Evolutionary conservation across 2,113 vertebrate genomes (phyloP).

Genomic region (Pelodiscus sinensis): DNA sequence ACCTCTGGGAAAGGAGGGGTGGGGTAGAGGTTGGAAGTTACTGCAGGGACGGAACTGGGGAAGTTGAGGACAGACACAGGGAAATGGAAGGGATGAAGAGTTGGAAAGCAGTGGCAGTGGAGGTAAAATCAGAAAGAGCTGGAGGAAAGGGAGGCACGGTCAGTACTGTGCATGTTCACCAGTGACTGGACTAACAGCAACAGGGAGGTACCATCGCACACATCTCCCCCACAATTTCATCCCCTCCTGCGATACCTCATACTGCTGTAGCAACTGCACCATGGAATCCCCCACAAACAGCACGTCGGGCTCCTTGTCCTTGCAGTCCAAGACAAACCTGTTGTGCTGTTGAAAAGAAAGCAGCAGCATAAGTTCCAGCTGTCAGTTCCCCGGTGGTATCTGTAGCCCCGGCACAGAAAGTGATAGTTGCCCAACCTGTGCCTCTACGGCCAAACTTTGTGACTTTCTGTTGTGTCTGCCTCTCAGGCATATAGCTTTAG

Average conservation of each 20-base stretch:
- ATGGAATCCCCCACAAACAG: slow-evolving; percentile 97
- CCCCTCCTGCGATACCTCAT: slow-evolving; percentile 79
- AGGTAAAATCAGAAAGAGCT: accelerated
- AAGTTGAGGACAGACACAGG: accelerated
- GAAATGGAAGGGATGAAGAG: background rate
- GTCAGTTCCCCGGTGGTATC: accelerated
- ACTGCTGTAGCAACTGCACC: slow-evolving; percentile 95
- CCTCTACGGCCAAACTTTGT: background rate
- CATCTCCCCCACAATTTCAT: accelerated
- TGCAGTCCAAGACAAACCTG: slow-evolving; percentile 86
- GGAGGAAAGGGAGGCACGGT: accelerated
- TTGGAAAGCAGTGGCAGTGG: accelerated
- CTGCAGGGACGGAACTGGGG: accelerated
- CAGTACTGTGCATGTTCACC: accelerated
- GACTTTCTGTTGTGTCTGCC: background rate
- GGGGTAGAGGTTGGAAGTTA: accelerated
- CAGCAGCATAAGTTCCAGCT: background rate
- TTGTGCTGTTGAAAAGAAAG: slow-evolving; percentile 78
- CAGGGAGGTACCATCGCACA: accelerated
- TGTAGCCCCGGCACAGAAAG: background rate
- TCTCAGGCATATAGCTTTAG: background rate
- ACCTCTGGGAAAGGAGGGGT: background rate
- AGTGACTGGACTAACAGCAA: accelerated
- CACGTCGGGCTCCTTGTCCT: slow-evolving; percentile 88
- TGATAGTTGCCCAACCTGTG: background rate